Conservation (phyloP, 1,140 invertebrate genomes). For the Battus philenor region DNA sequence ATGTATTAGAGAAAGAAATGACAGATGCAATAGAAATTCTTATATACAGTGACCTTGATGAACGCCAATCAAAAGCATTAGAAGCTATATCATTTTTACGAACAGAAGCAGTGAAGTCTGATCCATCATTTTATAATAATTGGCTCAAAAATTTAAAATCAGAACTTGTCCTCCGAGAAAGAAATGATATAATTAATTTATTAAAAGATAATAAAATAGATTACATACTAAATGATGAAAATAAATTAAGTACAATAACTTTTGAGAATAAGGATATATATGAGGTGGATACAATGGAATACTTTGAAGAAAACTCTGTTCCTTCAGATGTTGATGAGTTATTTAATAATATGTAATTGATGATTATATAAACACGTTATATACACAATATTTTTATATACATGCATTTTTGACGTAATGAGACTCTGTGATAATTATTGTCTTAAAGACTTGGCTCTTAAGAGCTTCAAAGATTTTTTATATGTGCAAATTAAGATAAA, state of each 20-base stretch:
- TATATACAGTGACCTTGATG: conserved; percentile 54
- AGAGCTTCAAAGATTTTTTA: no score
- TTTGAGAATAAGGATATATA: conserved; percentile 37
- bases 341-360: conserved; percentile 59
- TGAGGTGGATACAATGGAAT: conserved; percentile 59
- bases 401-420: no score
- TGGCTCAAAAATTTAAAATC: conserved; percentile 58
- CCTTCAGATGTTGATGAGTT: conserved; percentile 55
- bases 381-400: no score
- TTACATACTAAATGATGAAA: conserved; percentile 59
- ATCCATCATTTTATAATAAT: conserved; percentile 57
- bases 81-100: conserved; percentile 50
- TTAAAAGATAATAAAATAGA: conserved; percentile 47
- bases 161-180: conserved; percentile 39
- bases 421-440: no score
- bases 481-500: no score
- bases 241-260: conserved; percentile 43
- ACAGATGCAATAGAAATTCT: conserved; percentile 58
- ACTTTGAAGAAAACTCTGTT: conserved; percentile 46
- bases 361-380: no score
- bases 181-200: conserved; percentile 37
- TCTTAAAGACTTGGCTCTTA: no score
- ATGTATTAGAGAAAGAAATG: conserved; percentile 42
- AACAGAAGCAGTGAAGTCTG: conserved; percentile 44
- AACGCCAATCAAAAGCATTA: conserved; percentile 50